A percentile compares a stretch with the other conserved stretches of the same genome.
phyloP scores from a whole-genome alignment of 2,888 invertebrate genomes.

The Heliconius charithonia region DNA sequence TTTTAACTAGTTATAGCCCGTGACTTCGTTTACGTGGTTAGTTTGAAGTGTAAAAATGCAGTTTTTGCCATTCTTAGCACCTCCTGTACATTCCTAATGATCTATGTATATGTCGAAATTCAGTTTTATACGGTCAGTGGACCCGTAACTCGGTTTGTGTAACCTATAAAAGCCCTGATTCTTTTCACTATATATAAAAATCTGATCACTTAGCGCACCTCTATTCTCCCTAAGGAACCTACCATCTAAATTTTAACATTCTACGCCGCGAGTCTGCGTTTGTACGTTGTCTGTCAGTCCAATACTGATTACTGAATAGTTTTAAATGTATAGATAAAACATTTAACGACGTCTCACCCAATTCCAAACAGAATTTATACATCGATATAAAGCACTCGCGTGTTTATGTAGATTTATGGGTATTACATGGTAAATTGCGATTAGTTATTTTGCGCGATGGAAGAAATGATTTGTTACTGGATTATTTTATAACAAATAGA shows the following conservation, averaged over 20 bases:
- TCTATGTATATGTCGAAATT: too few species aligned
- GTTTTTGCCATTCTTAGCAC: too few species aligned
- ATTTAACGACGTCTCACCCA: slow-evolving; percentile 13
- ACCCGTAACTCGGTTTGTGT: too few species aligned
- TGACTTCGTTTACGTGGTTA: background rate
- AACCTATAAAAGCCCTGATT: too few species aligned
- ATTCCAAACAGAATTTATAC: slow-evolving; percentile 19
- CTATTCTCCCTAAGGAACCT: background rate
- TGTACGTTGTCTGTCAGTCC: background rate
- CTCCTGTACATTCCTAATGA: too few species aligned
- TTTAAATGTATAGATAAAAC: background rate
- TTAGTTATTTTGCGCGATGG: background rate
- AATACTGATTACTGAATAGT: background rate
- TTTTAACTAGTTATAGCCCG: background rate
- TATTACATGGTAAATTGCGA: slow-evolving; percentile 1
- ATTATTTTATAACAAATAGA: background rate
- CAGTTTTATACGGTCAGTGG: too few species aligned
- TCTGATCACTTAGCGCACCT: background rate
- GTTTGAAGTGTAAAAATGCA: background rate
- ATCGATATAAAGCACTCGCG: slow-evolving; percentile 5
- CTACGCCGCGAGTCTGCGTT: background rate
- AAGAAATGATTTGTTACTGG: background rate
- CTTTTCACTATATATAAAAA: background rate
- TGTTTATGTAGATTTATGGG: background rate
- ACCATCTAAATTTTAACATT: background rate